Evolutionary conservation across 2,888 invertebrate species (phyloP).

Genomic region (Nudaria mundana): DNA sequence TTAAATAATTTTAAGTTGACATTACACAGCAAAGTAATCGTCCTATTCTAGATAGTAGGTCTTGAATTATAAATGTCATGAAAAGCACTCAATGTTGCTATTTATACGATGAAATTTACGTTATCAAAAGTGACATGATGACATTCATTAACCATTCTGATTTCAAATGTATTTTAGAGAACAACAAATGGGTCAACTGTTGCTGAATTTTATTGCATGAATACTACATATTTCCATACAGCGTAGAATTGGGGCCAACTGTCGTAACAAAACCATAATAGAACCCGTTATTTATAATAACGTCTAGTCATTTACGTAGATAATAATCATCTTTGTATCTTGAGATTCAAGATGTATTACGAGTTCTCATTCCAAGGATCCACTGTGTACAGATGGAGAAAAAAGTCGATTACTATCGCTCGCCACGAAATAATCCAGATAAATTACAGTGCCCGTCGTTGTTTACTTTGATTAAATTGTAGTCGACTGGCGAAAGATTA

Average conservation of each 20-base stretch:
- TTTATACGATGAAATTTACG: no score
- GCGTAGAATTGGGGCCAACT: slow-evolving; percentile 36
- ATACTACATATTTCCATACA: slow-evolving; percentile 42
- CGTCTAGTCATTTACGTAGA: slow-evolving; percentile 54
- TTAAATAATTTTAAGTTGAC: slow-evolving; percentile 37
- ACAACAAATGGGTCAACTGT: slow-evolving; percentile 57
- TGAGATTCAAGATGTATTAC: slow-evolving; percentile 57
- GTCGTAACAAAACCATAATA: slow-evolving; percentile 42
- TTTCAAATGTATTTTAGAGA: slow-evolving; percentile 46
- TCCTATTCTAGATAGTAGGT: no score
- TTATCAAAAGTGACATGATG: no score
- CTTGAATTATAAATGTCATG: no score
- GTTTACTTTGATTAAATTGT: slow-evolving; percentile 82
- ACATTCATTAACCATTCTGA: slow-evolving; percentile 48
- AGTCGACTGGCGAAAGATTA: slow-evolving; percentile 78
- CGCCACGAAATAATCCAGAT: slow-evolving; percentile 79
- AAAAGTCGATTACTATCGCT: slow-evolving; percentile 76
- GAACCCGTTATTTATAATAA: slow-evolving; percentile 44
- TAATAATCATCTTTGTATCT: slow-evolving; percentile 62
- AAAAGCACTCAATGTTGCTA: no score
- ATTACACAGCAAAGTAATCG: no score
- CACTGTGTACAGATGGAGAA: slow-evolving; percentile 56
- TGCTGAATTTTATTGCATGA: slow-evolving; percentile 53
- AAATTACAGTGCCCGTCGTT: slow-evolving; percentile 74
- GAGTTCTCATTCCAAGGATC: slow-evolving; percentile 42